A percentile compares a stretch with the other conserved stretches of the same genome.
Evolutionary conservation across 2,797 vertebrate species (phyloP).

Genomic region (Mormyrops boulengeri): DNA sequence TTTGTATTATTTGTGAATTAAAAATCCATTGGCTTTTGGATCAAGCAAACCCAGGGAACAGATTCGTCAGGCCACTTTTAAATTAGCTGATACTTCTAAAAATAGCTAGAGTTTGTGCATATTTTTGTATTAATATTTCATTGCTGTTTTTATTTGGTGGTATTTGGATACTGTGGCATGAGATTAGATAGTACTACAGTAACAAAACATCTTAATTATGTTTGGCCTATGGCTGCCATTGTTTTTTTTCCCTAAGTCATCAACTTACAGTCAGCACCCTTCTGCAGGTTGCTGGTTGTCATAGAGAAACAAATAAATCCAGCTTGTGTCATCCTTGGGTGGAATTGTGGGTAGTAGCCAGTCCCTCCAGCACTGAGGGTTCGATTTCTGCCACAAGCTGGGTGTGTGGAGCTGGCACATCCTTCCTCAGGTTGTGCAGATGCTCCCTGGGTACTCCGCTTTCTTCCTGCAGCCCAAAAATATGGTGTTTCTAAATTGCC

Average conservation of each 20-base stretch:
- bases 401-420: not conserved
- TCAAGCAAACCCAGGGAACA: not conserved
- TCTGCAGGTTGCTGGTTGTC: not conserved
- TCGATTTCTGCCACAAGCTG: not conserved
- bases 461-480: not conserved
- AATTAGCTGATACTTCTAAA: not conserved
- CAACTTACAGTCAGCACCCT: not conserved
- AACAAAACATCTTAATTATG: slow-evolving; percentile 1
- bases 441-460: not conserved
- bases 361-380: not conserved
- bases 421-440: not conserved
- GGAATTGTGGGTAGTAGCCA: not conserved
- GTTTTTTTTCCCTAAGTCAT: not conserved
- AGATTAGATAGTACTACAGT: not conserved
- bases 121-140: not conserved
- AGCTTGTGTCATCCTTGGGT: not conserved
- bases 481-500: not conserved
- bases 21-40: not conserved
- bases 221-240: not conserved
- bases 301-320: not conserved
- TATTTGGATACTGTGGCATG: not conserved
- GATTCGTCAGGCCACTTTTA: not conserved
- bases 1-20: not conserved
- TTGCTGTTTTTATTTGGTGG: not conserved
- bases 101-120: not conserved